Evolutionary conservation across 2,113 vertebrate species (phyloP).

Genomic region (Dolichallabes microphthalmus): DNA sequence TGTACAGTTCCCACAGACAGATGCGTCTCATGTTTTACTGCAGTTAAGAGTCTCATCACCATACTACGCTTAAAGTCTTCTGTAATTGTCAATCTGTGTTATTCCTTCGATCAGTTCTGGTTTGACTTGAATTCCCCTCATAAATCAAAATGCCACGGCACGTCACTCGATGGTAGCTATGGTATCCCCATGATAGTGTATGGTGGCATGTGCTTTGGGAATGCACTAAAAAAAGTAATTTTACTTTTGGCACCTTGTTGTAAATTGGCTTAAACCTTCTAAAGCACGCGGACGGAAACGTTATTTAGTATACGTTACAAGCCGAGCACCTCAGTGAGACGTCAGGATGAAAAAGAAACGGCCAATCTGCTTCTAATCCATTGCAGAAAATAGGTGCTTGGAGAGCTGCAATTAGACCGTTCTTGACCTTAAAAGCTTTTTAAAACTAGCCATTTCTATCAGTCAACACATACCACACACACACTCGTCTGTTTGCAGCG

Average conservation of each 20-base stretch:
- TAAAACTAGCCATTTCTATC: constrained; percentile 18
- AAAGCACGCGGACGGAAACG: not conserved
- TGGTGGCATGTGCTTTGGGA: not conserved
- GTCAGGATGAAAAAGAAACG: not conserved
- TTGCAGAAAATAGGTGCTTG: not conserved
- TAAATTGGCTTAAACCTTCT: not conserved
- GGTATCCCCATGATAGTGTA: not conserved
- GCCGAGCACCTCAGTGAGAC: not conserved
- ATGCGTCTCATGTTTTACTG: too few species aligned
- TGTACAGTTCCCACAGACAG: too few species aligned
- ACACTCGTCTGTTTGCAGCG: not conserved
- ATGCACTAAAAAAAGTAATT: not conserved
- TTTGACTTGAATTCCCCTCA: not conserved
- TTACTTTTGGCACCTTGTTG: not conserved
- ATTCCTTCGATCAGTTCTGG: too few species aligned
- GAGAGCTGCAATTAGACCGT: constrained; percentile 18
- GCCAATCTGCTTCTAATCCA: not conserved
- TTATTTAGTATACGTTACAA: not conserved
- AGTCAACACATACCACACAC: not conserved
- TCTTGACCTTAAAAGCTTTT: constrained; percentile 23
- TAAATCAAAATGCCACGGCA: not conserved
- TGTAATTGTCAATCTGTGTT: too few species aligned
- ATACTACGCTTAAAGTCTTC: too few species aligned
- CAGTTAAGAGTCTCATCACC: too few species aligned
- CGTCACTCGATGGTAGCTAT: not conserved